Evolutionary conservation across 2,797 vertebrate species (phyloP).

Genomic region (Limosa lapponica): DNA sequence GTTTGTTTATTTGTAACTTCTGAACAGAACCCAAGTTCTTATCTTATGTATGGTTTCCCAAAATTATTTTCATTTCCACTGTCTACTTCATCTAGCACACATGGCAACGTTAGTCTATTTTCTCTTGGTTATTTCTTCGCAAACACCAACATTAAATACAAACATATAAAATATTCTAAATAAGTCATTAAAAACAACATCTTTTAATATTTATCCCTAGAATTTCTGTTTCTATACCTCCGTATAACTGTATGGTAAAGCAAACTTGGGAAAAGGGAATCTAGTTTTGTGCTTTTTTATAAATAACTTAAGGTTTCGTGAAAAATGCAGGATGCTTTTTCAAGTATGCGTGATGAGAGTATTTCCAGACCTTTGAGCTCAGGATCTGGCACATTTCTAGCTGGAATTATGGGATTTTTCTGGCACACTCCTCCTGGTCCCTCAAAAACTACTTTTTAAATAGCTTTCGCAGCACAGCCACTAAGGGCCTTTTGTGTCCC

Average conservation of each 20-base stretch:
- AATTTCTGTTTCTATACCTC: neutral
- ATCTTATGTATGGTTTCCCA: neutral
- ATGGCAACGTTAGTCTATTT: accelerated
- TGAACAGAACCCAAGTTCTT: neutral
- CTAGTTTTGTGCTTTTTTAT: neutral
- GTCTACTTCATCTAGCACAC: neutral
- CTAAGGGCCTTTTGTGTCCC: neutral
- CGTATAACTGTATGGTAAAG: neutral
- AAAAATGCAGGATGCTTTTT: neutral
- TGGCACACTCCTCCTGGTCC: neutral
- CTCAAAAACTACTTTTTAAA: neutral
- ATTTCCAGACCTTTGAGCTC: neutral
- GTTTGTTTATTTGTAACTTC: neutral
- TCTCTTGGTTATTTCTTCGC: neutral
- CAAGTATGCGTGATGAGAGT: neutral
- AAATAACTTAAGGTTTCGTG: neutral
- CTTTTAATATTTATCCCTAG: neutral
- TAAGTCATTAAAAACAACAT: neutral
- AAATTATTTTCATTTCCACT: neutral
- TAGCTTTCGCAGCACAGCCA: neutral
- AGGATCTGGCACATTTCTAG: neutral
- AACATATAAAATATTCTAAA: neutral
- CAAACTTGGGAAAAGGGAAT: accelerated
- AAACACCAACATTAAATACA: neutral
- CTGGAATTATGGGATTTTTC: neutral